Evolutionary conservation across 1,140 invertebrate species (phyloP), one percentile per base, ranked within the genome.

Genomic region (Drosophila athabasca): DNA sequence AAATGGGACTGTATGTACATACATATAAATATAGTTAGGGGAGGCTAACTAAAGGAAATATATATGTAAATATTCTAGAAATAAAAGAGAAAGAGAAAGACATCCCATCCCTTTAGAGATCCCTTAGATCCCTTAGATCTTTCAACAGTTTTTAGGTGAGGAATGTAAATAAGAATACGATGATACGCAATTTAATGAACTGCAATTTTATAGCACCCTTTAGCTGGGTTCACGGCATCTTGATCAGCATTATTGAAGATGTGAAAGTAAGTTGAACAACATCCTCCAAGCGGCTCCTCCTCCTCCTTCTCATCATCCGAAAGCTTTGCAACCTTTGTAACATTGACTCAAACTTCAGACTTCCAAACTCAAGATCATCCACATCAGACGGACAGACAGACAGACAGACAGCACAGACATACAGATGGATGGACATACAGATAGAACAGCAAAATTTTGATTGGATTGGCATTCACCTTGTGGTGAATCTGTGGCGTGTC

Each of bases 381-480:
- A 69, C 52, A 68, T 68, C 45, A 62, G 59, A 64, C 51, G 52
- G 35, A 11, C 3, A 35, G 35, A 35, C 3, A 19, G 7, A 35
- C 51, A 13, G 8, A 54, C 9, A 55, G 19, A 22, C 39, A 6
- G 24, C n/a, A 44, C 3, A 6, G 35, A 39, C 35, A 39, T 0
- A 35, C 39, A 39, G 26, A 29, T 7, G 26, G 31, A 43, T 11
- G 15, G 31, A 35, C 31, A 35, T 0, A 13, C 39, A 41, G 48
- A 53, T 73, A 73, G 59, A 57, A 58, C 22, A 59, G 67, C 66
- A 65, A 52, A 60, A 76, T 65, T 79, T 64, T 88, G 80, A 88
- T 88, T 88, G 84, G 80, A 88, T 88, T 88, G 84, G 84, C 84
- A 85, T 74, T 55, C 76, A 75, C 84, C 84, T 89, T 89, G 72